These are phyloP conservation scores for Nemopilema nomurai DNA, from an alignment of 30 jellyfish, hydroid and myxozoan genomes.

Conservation along the genomic window DNA sequence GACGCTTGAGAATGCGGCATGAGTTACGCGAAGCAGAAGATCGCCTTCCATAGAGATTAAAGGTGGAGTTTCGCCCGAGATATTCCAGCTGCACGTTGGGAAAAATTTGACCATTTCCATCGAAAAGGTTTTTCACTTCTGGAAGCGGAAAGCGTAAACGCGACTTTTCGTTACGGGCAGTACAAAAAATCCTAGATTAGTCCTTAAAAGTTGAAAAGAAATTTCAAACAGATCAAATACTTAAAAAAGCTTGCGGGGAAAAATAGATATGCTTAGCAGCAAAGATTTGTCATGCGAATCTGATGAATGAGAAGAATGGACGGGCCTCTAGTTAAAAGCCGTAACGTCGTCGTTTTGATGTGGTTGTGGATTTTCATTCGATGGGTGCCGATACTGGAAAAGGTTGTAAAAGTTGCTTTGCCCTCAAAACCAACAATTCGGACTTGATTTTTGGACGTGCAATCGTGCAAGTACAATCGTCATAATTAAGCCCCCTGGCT, in stretches of 20 bases:
- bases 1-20: neutral
- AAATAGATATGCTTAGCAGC: neutral
- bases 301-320: neutral
- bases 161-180: neutral
- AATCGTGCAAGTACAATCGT: too few species aligned
- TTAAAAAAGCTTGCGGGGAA: neutral
- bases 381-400: too few species aligned
- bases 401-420: too few species aligned
- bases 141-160: neutral
- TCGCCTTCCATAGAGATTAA: neutral
- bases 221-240: neutral
- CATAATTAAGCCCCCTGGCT: too few species aligned
- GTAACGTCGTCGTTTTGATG: too few species aligned
- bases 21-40: neutral
- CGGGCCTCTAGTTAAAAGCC: neutral
- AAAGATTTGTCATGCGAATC: neutral
- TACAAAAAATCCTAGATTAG: neutral
- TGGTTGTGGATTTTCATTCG: too few species aligned
- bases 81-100: neutral
- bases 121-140: neutral
- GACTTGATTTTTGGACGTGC: too few species aligned
- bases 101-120: too few species aligned
- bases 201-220: neutral
- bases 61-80: neutral
- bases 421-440: too few species aligned